phyloP scores from a whole-genome alignment of 2,797 vertebrate species.

The Oryzias sinensis region DNA sequence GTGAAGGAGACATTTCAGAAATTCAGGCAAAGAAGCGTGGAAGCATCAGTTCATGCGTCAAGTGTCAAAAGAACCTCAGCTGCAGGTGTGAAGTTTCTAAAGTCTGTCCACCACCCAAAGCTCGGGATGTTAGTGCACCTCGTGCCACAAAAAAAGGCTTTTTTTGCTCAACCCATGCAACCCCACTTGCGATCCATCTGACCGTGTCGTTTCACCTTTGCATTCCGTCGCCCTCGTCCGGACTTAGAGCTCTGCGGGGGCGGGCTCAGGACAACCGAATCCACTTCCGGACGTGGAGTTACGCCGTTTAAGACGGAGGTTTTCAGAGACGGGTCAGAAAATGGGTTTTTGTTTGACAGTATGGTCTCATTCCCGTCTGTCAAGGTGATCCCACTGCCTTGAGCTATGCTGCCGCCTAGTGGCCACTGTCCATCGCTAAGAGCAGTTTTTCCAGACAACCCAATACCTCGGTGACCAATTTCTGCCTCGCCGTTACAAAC shows the following conservation, averaged over 20 bases:
- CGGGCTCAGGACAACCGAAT: constrained; percentile 90
- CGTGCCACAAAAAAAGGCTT: neutral
- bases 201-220: constrained; percentile 86
- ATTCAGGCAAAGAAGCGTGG: constrained; percentile 40
- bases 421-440: constrained; percentile 84
- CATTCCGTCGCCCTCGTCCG: constrained; percentile 88
- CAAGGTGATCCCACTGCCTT: constrained; percentile 74
- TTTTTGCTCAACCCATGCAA: constrained; percentile 55
- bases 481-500: constrained; percentile 75
- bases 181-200: constrained; percentile 6
- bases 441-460: constrained; percentile 84
- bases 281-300: constrained; percentile 66
- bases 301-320: constrained; percentile 75
- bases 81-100: constrained; percentile 14
- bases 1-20: constrained; percentile 32
- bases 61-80: constrained; percentile 17
- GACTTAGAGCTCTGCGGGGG: constrained; percentile 92
- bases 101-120: constrained; percentile 27
- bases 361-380: constrained; percentile 79
- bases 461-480: constrained; percentile 84
- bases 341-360: constrained; percentile 76
- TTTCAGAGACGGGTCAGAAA: constrained; percentile 78
- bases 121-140: constrained; percentile 34
- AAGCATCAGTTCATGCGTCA: constrained; percentile 48
- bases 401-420: constrained; percentile 73